These are phyloP conservation scores for Rhagonycha fulva DNA, from an alignment of 2,888 invertebrate species.

Conservation along the genomic window DNA sequence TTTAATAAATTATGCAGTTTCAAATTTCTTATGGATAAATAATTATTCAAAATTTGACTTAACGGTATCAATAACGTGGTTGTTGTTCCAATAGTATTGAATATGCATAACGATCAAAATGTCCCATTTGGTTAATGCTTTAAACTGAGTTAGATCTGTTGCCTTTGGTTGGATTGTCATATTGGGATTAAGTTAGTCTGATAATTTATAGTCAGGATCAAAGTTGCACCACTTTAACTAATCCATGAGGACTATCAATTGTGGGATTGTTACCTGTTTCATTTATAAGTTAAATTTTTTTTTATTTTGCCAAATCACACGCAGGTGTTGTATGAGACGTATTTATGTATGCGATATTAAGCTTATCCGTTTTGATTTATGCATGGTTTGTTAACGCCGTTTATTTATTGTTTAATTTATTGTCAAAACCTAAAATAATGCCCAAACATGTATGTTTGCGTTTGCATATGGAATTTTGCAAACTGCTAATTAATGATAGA, in stretches of 20 bases:
- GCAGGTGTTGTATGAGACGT: slow-evolving; percentile 45
- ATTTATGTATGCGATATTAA: slow-evolving; percentile 31
- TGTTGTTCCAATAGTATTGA: background rate
- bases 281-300: slow-evolving; percentile 51
- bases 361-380: slow-evolving; percentile 44
- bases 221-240: slow-evolving; percentile 47
- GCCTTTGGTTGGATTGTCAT: slow-evolving; percentile 46
- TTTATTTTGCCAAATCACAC: slow-evolving; percentile 48
- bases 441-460: slow-evolving; percentile 20
- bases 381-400: slow-evolving; percentile 39
- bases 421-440: slow-evolving; percentile 28
- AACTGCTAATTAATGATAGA: slow-evolving; percentile 29
- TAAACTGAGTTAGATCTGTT: slow-evolving; percentile 47
- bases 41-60: background rate
- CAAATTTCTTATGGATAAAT: background rate
- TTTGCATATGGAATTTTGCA: slow-evolving; percentile 22
- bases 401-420: slow-evolving; percentile 42
- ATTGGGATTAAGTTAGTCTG: slow-evolving; percentile 54
- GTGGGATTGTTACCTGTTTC: slow-evolving; percentile 55
- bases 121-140: slow-evolving; percentile 35
- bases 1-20: background rate
- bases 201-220: slow-evolving; percentile 51
- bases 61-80: background rate
- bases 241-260: slow-evolving; percentile 56
- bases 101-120: slow-evolving; percentile 2